Percentiles rank a stretch among this genome's conserved stretches.
Conservation (phyloP, 2,888 invertebrate genomes). For the Brachypterus glaber region DNA sequence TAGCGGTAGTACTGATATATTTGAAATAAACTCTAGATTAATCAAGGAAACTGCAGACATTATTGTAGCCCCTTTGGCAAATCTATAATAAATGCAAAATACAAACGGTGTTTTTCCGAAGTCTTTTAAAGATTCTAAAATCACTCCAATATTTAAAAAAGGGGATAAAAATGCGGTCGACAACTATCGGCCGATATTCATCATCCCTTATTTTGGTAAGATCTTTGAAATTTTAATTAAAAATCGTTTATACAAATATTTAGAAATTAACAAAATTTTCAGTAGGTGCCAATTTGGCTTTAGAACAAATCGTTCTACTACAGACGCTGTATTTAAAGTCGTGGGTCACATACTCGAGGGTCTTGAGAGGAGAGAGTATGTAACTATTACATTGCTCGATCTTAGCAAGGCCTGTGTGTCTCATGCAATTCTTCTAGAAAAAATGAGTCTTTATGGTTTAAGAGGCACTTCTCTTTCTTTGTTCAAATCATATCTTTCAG, state of each 20-base stretch:
- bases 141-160: background rate
- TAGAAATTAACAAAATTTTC: background rate
- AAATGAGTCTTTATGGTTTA: background rate
- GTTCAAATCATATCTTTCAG: background rate
- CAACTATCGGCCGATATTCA: background rate
- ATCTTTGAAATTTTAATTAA: background rate
- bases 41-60: background rate
- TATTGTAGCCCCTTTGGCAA: too few relatives aligned
- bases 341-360: too few relatives aligned
- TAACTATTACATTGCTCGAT: background rate
- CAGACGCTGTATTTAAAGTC: background rate
- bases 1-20: background rate
- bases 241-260: background rate
- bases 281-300: background rate
- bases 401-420: background rate
- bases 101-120: background rate
- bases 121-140: background rate
- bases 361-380: background rate
- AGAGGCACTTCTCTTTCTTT: background rate
- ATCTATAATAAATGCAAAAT: too few relatives aligned
- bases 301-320: background rate
- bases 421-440: background rate
- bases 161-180: background rate
- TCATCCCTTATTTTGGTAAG: background rate
- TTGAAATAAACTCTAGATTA: background rate